Evolutionary conservation across 2,797 vertebrate species (phyloP).

Genomic region (Pipistrellus pipistrellus): DNA sequence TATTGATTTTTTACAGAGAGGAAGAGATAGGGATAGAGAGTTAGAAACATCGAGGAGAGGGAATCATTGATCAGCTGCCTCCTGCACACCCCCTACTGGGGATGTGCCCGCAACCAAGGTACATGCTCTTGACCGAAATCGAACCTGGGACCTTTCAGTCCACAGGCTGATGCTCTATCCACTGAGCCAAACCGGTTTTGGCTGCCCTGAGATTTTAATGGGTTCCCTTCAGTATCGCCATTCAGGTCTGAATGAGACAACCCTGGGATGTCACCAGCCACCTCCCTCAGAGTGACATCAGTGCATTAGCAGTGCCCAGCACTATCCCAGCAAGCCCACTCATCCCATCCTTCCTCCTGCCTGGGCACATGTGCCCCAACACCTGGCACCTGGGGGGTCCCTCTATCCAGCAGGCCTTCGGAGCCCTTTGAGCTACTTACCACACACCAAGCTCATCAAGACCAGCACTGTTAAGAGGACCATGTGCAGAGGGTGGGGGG

Average conservation of each 20-base stretch:
- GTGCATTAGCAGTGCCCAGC: background rate
- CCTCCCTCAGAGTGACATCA: background rate
- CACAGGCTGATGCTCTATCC: too few relatives aligned
- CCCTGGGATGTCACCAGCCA: background rate
- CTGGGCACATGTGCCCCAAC: background rate
- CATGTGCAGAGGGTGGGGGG: background rate
- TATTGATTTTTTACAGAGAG: too few relatives aligned
- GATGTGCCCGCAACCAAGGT: too few relatives aligned
- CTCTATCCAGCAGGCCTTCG: background rate
- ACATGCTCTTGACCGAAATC: too few relatives aligned
- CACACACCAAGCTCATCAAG: constrained; percentile 14
- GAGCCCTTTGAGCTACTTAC: constrained; percentile 61
- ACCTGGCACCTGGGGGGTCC: background rate
- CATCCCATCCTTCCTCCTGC: background rate
- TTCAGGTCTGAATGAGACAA: background rate
- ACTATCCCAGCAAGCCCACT: background rate
- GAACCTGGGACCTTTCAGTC: too few relatives aligned
- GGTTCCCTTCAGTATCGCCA: background rate
- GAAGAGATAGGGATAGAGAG: too few relatives aligned
- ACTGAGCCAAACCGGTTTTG: too few relatives aligned
- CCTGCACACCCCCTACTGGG: too few relatives aligned
- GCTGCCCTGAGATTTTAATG: background rate
- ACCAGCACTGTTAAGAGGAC: constrained; percentile 15
- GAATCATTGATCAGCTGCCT: too few relatives aligned
- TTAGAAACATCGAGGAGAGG: too few relatives aligned